Base-by-base conservation (phyloP, 2,113 vertebrate genomes). In the Perca flavescens region DNA sequence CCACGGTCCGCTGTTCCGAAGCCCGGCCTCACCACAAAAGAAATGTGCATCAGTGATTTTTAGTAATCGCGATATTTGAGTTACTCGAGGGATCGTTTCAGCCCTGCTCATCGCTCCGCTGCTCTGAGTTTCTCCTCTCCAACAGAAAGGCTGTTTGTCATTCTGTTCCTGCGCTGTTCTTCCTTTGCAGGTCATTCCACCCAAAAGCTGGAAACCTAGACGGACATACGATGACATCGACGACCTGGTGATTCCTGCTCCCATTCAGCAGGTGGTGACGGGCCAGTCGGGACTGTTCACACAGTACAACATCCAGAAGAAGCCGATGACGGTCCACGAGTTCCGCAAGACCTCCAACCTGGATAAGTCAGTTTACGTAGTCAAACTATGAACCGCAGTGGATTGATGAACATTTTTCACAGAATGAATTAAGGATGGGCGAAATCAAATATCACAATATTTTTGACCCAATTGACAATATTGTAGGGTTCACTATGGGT, bases 291-390 rank as follows among this genome's bases (percentile, higher is more conserved):
- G 98, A n/a, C 96, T 99, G 65, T 99, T 99, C 83, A 99, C 98
- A 0, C 98, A 99, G 91, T 99, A 99, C 92, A 99, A 99, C 94
- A 99, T 99, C 85, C 98, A 99, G 95, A 99, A 99, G 95, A 99
- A 99, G 89, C 96, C 98, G 54, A 99, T 99, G 97, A 97, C 96
- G 0, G 96, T 99, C 28, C 95, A 96, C 0, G 97, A 99, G 89
- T 99, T 99, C 89, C 94, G 97, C 43, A 97, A 96, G 77, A 97
- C 96, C 60, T 97, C 98, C 53, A 97, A 97, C 82, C 96, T 96
- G 72, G 97, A 99, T 79, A 99, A 98, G 98, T 99, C 92, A 86
- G 96, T 90, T 43, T 25, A 22, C 16, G 10, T 22, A 22, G 7
- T 57, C 5, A 54, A 47, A 65, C 49, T 7, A 12, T 47, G 4